A percentile compares a stretch with the other conserved stretches of the same genome.
These are phyloP conservation scores for Echinometra lucunter DNA, from an alignment of 53 echinoderm and acorn worm genomes.

Conservation along the genomic window DNA sequence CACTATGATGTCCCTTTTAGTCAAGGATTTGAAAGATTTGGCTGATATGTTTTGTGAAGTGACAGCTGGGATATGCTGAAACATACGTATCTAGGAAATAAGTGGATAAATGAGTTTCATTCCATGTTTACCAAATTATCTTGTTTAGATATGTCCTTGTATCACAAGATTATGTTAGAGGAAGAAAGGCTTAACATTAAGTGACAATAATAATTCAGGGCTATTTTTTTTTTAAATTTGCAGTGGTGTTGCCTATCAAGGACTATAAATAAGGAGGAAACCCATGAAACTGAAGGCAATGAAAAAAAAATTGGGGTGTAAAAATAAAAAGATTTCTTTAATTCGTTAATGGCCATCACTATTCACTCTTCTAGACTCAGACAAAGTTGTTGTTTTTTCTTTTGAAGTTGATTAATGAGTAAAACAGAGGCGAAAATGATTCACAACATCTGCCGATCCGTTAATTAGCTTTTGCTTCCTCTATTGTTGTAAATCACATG, in stretches of 20 bases:
- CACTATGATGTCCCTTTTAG: too few relatives aligned
- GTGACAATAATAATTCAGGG: background rate
- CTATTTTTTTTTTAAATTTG: background rate
- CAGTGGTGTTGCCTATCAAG: background rate
- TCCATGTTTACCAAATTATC: background rate
- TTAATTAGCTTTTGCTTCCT: constrained; percentile 42
- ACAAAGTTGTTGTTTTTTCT: background rate
- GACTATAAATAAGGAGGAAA: background rate
- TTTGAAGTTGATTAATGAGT: constrained; percentile 5
- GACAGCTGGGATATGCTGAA: background rate
- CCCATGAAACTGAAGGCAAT: background rate
- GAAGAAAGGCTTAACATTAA: background rate
- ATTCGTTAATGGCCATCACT: background rate
- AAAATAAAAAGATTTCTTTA: background rate
- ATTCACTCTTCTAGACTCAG: background rate
- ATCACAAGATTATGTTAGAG: background rate
- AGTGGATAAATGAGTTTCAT: background rate
- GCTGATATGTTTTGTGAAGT: background rate
- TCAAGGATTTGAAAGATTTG: background rate
- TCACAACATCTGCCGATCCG: background rate
- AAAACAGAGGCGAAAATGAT: background rate
- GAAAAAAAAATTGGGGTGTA: background rate
- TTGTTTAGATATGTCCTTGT: background rate
- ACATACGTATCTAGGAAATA: background rate
- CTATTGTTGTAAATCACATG: background rate